Evolutionary conservation across 1,140 invertebrate genomes (phyloP).

Genomic region (Copidosoma floridanum): DNA sequence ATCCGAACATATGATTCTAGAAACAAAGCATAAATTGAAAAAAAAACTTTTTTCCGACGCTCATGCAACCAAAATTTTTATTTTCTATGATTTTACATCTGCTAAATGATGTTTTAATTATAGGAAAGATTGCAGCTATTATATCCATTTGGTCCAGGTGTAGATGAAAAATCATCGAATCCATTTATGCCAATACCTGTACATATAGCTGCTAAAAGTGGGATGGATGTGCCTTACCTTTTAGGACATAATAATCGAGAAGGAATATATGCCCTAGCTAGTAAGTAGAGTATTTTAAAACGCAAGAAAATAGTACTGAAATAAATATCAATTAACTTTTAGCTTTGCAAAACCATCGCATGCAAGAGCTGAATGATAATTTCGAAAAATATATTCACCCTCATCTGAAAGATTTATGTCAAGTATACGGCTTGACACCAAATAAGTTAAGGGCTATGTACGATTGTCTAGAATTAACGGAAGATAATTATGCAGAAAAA

Average conservation of each 20-base stretch:
- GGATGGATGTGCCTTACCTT: conserved; percentile 61
- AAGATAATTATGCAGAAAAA: conserved; percentile 33
- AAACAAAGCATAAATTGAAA: too few species aligned
- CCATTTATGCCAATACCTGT: conserved; percentile 52
- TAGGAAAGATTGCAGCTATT: conserved; percentile 32
- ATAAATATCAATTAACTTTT: background rate
- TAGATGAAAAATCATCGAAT: conserved; percentile 41
- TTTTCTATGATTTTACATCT: too few species aligned
- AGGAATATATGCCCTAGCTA: conserved; percentile 52
- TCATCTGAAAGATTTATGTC: background rate
- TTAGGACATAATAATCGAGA: conserved; percentile 62
- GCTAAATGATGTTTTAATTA: too few species aligned
- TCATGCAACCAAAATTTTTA: too few species aligned
- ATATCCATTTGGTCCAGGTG: conserved; percentile 35
- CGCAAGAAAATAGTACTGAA: too few species aligned
- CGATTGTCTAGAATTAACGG: conserved; percentile 42
- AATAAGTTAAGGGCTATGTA: conserved; percentile 35
- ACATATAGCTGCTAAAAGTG: conserved; percentile 41
- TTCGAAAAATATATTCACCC: conserved; percentile 23
- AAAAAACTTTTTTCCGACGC: too few species aligned
- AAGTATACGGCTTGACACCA: conserved; percentile 20
- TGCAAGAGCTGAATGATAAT: conserved; percentile 9
- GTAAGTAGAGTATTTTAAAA: too few species aligned
- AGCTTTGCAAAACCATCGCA: background rate
- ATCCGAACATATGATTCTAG: too few species aligned